phyloP scores from a whole-genome alignment of 2,888 invertebrate species.

The Invenusta paracnida region DNA sequence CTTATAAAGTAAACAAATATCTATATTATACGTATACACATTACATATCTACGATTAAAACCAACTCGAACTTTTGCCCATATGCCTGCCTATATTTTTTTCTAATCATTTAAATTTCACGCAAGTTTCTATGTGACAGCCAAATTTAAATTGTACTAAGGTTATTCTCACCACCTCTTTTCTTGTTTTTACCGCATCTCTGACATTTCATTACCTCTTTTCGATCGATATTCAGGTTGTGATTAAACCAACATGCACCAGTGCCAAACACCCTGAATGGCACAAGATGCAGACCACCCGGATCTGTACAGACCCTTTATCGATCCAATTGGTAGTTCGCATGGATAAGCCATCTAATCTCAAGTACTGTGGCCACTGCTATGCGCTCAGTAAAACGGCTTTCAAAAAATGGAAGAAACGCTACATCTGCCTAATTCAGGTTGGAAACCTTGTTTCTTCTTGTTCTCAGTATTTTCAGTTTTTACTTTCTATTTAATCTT shows the following conservation, averaged over 20 bases:
- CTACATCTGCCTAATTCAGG: slow-evolving; percentile 95
- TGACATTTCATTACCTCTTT: slow-evolving; percentile 50
- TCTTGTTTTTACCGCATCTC: background rate
- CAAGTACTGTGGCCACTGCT: slow-evolving; percentile 82
- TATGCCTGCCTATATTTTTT: too few relatives aligned
- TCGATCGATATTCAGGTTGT: slow-evolving; percentile 65
- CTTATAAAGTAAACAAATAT: too few relatives aligned
- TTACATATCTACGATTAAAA: background rate
- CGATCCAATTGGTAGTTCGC: slow-evolving; percentile 91
- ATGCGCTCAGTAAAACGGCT: slow-evolving; percentile 73
- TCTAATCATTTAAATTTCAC: too few relatives aligned
- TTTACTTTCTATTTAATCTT: too few relatives aligned
- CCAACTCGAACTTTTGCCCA: background rate
- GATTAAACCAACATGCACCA: slow-evolving; percentile 66
- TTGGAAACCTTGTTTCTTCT: too few relatives aligned
- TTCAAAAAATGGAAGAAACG: slow-evolving; percentile 99
- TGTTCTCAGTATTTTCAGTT: too few relatives aligned
- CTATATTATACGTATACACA: too few relatives aligned
- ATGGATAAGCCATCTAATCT: slow-evolving; percentile 98
- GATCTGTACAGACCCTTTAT: slow-evolving; percentile 86
- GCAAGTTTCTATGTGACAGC: too few relatives aligned
- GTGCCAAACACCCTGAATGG: slow-evolving; percentile 71
- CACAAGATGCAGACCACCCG: slow-evolving; percentile 89
- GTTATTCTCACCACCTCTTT: slow-evolving; percentile 32
- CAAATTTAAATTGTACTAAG: background rate